Percentiles rank a stretch among this genome's conserved stretches.
Conservation (phyloP, 2,113 vertebrate species). For the Thamnaconus septentrionalis region DNA sequence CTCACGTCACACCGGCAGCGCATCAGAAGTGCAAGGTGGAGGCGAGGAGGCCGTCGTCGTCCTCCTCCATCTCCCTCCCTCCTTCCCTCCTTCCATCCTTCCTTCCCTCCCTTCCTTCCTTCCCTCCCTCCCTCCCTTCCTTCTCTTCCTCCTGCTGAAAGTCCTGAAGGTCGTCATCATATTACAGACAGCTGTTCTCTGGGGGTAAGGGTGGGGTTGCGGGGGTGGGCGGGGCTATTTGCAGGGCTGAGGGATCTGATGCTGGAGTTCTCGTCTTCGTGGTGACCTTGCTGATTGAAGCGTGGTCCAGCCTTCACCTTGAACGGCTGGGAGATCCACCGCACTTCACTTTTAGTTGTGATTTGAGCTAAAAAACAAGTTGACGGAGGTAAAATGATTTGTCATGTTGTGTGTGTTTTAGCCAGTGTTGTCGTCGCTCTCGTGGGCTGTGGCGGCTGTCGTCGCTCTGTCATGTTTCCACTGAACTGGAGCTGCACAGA, state of each 20-base stretch:
- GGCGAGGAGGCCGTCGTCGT: constrained; percentile 24
- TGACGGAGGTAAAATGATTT: too few relatives aligned
- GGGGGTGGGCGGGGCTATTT: constrained; percentile 2
- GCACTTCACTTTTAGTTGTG: too few relatives aligned
- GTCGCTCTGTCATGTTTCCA: too few relatives aligned
- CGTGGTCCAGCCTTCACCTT: background rate
- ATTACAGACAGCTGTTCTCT: constrained; percentile 54
- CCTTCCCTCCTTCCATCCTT: too few relatives aligned
- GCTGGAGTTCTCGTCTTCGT: constrained; percentile 7
- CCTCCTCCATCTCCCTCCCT: constrained; percentile 15
- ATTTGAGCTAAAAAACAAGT: too few relatives aligned
- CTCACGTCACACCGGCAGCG: constrained; percentile 40
- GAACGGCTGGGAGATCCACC: too few relatives aligned
- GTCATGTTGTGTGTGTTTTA: too few relatives aligned
- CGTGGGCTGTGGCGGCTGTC: too few relatives aligned
- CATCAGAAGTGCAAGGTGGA: constrained; percentile 23
- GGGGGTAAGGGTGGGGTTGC: constrained; percentile 29
- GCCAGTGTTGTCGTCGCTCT: too few relatives aligned
- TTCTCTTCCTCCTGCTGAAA: constrained; percentile 26
- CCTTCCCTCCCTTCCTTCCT: background rate
- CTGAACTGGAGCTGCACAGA: too few relatives aligned
- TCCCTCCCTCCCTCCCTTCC: constrained; percentile 5
- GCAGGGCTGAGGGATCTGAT: constrained; percentile 31
- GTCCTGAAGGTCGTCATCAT: constrained; percentile 52
- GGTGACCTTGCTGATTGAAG: constrained; percentile 49